These are phyloP conservation scores for Toxotes jaculatrix DNA, from an alignment of 2,113 vertebrate species.

Conservation along the genomic window DNA sequence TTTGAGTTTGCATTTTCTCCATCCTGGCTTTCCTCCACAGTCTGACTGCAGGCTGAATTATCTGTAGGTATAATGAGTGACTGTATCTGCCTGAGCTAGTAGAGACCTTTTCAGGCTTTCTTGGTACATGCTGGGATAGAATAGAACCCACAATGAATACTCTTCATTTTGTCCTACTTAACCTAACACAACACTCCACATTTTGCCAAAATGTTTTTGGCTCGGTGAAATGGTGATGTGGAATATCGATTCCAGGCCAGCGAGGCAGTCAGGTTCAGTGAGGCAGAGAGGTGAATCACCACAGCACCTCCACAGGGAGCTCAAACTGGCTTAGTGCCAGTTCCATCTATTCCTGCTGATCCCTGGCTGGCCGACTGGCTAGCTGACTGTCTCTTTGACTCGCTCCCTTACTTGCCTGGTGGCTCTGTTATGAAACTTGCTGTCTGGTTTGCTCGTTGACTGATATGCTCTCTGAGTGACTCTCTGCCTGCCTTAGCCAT, in stretches of 20 bases:
- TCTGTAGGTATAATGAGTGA: constrained; percentile 26
- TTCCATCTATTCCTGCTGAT: constrained; percentile 60
- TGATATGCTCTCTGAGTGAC: constrained; percentile 37
- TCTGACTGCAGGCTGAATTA: not conserved
- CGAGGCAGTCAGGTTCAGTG: constrained; percentile 47
- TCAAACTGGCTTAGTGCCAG: constrained; percentile 60
- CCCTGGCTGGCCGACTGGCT: constrained; percentile 38
- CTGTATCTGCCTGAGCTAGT: constrained; percentile 6
- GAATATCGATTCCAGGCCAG: constrained; percentile 65
- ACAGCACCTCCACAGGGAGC: constrained; percentile 54
- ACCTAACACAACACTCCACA: constrained; percentile 48
- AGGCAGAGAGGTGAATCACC: constrained; percentile 66
- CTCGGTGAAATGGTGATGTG: constrained; percentile 49
- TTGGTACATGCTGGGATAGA: constrained; percentile 23
- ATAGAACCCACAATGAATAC: constrained; percentile 39
- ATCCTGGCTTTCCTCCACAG: not conserved
- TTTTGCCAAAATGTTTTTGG: constrained; percentile 72
- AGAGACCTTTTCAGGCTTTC: constrained; percentile 17
- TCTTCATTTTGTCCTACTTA: constrained; percentile 62
- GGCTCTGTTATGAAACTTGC: constrained; percentile 28
- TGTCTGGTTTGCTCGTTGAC: constrained; percentile 50
- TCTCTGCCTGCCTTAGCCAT: constrained; percentile 11
- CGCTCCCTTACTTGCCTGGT: constrained; percentile 41
- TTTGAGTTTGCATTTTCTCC: constrained; percentile 11
- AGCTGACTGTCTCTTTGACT: constrained; percentile 50